Evolutionary conservation across 1,140 invertebrate genomes (phyloP).

Genomic region (Pararge aegeria): DNA sequence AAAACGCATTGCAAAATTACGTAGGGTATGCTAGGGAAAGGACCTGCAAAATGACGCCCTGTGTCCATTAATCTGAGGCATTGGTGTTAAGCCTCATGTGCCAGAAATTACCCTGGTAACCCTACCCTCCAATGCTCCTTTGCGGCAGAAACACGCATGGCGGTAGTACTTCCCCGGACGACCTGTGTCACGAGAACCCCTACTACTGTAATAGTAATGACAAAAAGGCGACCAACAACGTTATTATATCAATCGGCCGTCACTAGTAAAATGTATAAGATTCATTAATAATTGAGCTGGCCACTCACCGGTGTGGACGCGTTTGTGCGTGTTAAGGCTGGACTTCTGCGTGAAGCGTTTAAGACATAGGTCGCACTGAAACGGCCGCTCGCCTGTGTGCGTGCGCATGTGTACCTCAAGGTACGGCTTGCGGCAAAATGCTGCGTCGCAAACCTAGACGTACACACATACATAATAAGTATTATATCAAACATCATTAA

Average conservation of each 20-base stretch:
- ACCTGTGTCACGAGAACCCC: too few relatives aligned
- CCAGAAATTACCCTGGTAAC: too few relatives aligned
- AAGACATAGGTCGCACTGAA: constrained; percentile 85
- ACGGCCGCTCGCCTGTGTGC: constrained; percentile 85
- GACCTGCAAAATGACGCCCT: too few relatives aligned
- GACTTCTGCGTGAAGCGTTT: constrained; percentile 86
- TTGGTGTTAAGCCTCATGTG: too few relatives aligned
- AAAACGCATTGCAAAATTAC: too few relatives aligned
- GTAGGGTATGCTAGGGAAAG: too few relatives aligned
- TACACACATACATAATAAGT: neutral
- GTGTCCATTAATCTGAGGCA: too few relatives aligned
- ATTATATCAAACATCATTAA: too few relatives aligned
- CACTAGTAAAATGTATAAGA: neutral
- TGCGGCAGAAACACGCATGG: too few relatives aligned
- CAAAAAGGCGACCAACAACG: neutral
- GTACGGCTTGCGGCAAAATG: constrained; percentile 85
- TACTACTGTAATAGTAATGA: neutral
- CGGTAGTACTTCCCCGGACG: too few relatives aligned
- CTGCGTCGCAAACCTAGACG: constrained; percentile 83
- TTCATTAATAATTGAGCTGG: neutral
- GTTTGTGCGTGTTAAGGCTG: constrained; percentile 87
- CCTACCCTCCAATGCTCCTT: too few relatives aligned
- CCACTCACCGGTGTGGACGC: constrained; percentile 85
- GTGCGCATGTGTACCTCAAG: constrained; percentile 88
- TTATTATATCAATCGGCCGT: neutral